phyloP scores from a whole-genome alignment of 2,113 vertebrate species.

The Lathamus discolor region DNA sequence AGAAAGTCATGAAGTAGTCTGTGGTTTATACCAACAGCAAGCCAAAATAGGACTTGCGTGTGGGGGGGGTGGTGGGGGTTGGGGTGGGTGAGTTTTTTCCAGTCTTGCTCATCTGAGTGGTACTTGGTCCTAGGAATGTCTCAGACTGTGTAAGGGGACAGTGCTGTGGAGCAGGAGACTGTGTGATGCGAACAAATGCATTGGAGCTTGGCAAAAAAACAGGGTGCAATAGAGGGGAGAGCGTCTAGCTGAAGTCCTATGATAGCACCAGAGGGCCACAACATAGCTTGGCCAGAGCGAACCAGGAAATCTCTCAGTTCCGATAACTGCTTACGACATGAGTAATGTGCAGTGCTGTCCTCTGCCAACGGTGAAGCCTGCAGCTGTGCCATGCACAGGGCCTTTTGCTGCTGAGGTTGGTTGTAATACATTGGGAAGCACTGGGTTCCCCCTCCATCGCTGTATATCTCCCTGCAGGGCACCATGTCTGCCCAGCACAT shows the following conservation, averaged over 20 bases:
- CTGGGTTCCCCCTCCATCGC: accelerated
- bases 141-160: neutral
- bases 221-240: neutral
- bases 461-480: neutral
- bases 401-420: neutral
- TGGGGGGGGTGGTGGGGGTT: too few species aligned
- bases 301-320: accelerated
- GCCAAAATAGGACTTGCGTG: accelerated
- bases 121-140: neutral
- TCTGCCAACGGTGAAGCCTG: neutral
- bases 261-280: neutral
- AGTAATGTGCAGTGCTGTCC: neutral
- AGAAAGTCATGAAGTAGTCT: constrained; percentile 3
- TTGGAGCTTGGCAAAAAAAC: neutral
- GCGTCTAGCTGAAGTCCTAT: neutral
- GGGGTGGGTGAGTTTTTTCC: neutral
- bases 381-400: neutral
- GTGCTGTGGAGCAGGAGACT: accelerated
- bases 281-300: neutral
- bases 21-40: neutral
- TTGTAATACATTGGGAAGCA: accelerated
- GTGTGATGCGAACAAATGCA: accelerated
- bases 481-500: accelerated
- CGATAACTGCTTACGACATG: neutral
- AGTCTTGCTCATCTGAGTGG: neutral